Conservation (phyloP, 2,113 vertebrate species). For the Beaufortia kweichowensis region DNA sequence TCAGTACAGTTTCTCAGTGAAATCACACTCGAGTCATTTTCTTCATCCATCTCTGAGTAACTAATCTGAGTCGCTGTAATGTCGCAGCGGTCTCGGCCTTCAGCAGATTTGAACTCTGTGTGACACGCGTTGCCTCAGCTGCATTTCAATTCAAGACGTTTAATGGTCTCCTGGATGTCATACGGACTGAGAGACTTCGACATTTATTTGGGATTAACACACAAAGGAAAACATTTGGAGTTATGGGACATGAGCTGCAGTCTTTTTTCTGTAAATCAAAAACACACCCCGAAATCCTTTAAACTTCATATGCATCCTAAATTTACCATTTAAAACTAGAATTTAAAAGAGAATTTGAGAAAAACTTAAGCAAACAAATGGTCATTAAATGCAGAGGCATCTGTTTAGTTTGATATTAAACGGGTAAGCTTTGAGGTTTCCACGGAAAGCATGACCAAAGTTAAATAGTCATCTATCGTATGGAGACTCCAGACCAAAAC, state of each 20-base stretch:
- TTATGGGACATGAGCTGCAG: conserved; percentile 11
- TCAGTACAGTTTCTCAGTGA: no score
- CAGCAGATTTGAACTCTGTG: conserved; percentile 65
- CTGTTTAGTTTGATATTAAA: neutral
- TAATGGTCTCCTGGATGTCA: conserved; percentile 71
- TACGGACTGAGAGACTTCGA: conserved; percentile 61
- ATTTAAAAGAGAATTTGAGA: neutral
- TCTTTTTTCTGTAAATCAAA: neutral
- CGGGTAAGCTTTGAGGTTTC: neutral
- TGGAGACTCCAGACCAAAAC: conserved; percentile 8
- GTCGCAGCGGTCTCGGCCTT: neutral
- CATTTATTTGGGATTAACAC: conserved; percentile 69
- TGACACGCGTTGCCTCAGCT: conserved; percentile 69
- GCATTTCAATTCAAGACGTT: conserved; percentile 68
- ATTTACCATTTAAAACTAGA: no score
- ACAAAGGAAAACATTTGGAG: conserved; percentile 58
- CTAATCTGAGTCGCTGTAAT: conserved; percentile 57
- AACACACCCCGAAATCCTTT: neutral
- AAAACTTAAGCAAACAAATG: neutral
- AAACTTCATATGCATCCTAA: no score
- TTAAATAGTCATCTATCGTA: neutral
- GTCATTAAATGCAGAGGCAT: neutral
- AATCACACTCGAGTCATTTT: no score
- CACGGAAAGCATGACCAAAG: neutral
- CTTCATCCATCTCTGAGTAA: conserved; percentile 60